phyloP scores from a whole-genome alignment of 2,888 invertebrate genomes.

The Catocala nupta region DNA sequence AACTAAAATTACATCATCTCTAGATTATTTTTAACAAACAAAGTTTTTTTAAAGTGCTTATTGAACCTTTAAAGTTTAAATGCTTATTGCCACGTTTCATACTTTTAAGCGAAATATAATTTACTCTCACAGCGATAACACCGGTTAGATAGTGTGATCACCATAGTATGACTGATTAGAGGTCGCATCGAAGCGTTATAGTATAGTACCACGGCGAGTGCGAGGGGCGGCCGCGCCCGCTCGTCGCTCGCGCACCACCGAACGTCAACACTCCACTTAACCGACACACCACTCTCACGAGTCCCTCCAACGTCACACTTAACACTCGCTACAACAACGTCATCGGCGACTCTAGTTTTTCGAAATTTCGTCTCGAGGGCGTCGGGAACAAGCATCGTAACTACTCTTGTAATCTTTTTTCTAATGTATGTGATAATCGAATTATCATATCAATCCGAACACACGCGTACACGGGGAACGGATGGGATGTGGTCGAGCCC shows the following conservation, averaged over 20 bases:
- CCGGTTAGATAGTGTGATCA: conserved; percentile 36
- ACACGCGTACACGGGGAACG: conserved; percentile 14
- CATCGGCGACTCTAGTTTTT: conserved; percentile 33
- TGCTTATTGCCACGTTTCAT: conserved; percentile 59
- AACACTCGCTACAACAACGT: conserved; percentile 20
- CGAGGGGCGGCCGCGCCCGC: neutral
- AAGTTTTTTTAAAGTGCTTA: conserved; percentile 59
- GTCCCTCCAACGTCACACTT: conserved; percentile 18
- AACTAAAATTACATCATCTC: conserved; percentile 52
- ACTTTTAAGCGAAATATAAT: conserved; percentile 45
- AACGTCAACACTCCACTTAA: too few species aligned
- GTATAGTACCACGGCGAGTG: neutral
- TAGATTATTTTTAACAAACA: conserved; percentile 56
- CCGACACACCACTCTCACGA: neutral
- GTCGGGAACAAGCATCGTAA: conserved; percentile 31
- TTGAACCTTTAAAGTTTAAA: conserved; percentile 72
- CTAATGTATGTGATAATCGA: conserved; percentile 25
- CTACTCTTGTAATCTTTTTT: conserved; percentile 18
- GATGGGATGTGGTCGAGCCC: conserved; percentile 1
- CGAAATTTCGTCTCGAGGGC: conserved; percentile 35
- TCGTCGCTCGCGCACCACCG: neutral
- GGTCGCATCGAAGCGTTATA: conserved; percentile 20
- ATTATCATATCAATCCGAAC: conserved; percentile 22
- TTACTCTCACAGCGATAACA: conserved; percentile 34
- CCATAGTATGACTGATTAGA: conserved; percentile 31